Evolutionary conservation across 2,797 vertebrate genomes (phyloP), one percentile per base, ranked within the genome.

Genomic region (Astyanax mexicanus): DNA sequence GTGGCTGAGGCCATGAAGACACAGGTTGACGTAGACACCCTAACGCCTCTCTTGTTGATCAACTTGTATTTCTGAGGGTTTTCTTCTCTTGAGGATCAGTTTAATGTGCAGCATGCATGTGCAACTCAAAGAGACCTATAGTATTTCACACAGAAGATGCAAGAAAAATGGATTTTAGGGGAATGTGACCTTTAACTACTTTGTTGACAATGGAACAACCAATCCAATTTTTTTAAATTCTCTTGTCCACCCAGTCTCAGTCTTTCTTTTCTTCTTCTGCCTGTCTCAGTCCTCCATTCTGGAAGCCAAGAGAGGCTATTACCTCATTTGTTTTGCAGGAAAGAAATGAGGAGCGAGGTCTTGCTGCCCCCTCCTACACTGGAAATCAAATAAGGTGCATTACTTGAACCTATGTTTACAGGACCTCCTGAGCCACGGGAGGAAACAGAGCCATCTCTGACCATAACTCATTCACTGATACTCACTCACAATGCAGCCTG

Each of bases 301-400:
- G 88, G 91, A 93, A 93, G 91, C 90, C 90, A 27, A 5, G 51
- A 27, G 54, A 57, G 25, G 6, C 88, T 92, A 91, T 93, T 92
- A 90, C 88, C 81, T 93, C 72, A 76, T 83, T 74, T 80, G 75
- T 82, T 79, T 71, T 74, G 66, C 29, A 47, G 17, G 76, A 61
- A 83, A 60, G 82, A 78, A 57, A 21, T 6, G 17, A 47, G 61
- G n/a, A 69, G 49, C 75, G 35, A 17, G 67, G 52, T 52, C 25
- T 42, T 70, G 52, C 62, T 84, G 83, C 86, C 87, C 86, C 44
- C 47, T 80, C 35, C 23, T 8, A 44, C 55, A 45, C 74, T 89
- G 90, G 86, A 87, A 87, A 81, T 80, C 72, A 84, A 89, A 84
- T 80, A 86, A 87, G 88, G 84, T 77, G 69, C 72, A 83, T 87